Base-by-base conservation (phyloP, 2,797 vertebrate genomes). In the Sebastes elongatus region DNA sequence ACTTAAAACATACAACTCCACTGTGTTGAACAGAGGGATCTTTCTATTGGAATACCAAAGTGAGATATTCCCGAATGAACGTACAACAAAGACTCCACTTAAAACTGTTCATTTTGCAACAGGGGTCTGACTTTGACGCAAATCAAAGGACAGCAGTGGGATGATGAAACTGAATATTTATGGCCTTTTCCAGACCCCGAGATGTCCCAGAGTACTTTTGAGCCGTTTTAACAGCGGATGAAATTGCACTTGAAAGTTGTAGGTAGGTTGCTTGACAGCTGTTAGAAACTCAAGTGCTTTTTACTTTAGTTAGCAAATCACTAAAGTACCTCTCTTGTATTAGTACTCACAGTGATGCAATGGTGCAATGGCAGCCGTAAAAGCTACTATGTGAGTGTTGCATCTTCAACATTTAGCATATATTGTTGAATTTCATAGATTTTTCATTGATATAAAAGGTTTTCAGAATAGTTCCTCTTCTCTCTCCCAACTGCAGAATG, bases 201-300 rank as follows among this genome's bases (percentile, higher is more conserved):
- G 79, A 88, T 89, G 81, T 85, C 86, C 74, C 76, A 2, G 66
- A 86, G 83, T 82, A 80, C 86, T 76, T 80, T 76, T 60, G 74
- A 89, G 89, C 73, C 79, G 77, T 92, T 90, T 90, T 78, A 88
- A 80, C 76, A 68, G 81, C 46, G 56, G 78, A 90, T 87, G 77
- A 87, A 90, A 92, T 91, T 84, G 86, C 81, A 84, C 90, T 92
- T 89, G 85, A 93, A 94, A 91, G 85, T 90, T 93, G 90, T 72
- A 84, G 86, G 87, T 81, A 83, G 89, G 84, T 92, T 90, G 77
- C 78, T 84, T 87, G 82, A 86, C 90, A 78, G 83, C 78, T 85
- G 82, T 61, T 74, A 89, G 80, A 74, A 80, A 81, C 77, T 93
- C 77, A 80, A 93, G 90, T 89, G 75, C 78, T 59, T 91, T 92